These are phyloP conservation scores for Brienomyrus longianalis DNA, from an alignment of 2,113 vertebrate genomes.

Conservation along the genomic window DNA sequence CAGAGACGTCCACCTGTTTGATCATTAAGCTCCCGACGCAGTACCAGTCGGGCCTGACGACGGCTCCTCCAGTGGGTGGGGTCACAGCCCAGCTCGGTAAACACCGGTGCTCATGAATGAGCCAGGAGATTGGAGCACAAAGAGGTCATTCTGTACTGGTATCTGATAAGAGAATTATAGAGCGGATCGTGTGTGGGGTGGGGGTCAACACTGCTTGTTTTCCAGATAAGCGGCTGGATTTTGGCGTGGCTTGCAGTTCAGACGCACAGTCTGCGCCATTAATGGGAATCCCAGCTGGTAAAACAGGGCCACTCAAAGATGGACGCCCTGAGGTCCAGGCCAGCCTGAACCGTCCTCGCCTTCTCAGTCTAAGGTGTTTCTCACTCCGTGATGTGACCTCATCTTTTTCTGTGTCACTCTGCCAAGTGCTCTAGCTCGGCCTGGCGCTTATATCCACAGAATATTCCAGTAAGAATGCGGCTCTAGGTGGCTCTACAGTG, in stretches of 20 bases:
- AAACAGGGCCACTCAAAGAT: constrained; percentile 8
- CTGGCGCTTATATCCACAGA: neutral
- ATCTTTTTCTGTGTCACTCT: neutral
- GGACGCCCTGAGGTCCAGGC: neutral
- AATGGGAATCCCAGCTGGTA: constrained; percentile 31
- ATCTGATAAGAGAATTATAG: constrained; percentile 24
- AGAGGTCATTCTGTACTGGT: constrained; percentile 29
- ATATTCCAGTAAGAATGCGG: neutral
- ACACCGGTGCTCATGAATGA: neutral
- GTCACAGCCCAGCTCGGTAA: no score
- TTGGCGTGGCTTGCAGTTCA: constrained; percentile 37
- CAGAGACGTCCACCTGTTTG: neutral
- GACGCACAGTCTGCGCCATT: constrained; percentile 6
- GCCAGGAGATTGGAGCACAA: constrained; percentile 24
- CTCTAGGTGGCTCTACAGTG: neutral
- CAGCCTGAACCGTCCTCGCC: neutral
- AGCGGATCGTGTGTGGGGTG: constrained; percentile 16
- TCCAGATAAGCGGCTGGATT: constrained; percentile 35
- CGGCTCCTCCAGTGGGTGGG: neutral
- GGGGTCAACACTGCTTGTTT: constrained; percentile 22
- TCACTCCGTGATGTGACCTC: neutral
- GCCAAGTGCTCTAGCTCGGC: neutral
- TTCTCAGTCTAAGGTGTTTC: neutral
- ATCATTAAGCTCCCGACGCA: neutral
- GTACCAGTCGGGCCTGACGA: neutral